Evolutionary conservation across 2,888 invertebrate species (phyloP), one percentile per base, ranked within the genome.

Genomic region (Epinotia nisella): DNA sequence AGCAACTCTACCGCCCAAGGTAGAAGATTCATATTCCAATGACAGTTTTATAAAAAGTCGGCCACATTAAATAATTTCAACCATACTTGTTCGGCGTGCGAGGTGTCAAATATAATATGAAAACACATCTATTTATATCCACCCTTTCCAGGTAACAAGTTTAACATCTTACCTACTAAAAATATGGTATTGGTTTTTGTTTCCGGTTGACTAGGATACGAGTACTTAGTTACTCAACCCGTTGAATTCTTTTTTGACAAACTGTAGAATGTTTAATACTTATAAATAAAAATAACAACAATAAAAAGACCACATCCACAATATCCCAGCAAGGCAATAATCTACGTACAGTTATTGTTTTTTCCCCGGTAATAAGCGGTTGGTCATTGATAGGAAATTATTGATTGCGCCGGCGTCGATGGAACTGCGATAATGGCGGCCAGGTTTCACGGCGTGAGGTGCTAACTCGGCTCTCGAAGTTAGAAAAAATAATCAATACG

Each of bases 341-440:
- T 56, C 56, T 66, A n/a, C 66, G 41, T 66, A 65, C 39, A 66
- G 66, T 66, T 56, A 66, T 66, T 66, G 56, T 66, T 66, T 66
- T 66, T 66, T 66, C 66, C 55, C 55, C 39, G 41, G 66, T 66
- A 66, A 66, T 66, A 66, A 66, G 66, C 66, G 55, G 66, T 41
- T 66, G 66, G 41, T 66, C 66, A 66, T 66, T 66, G 66, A 66
- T 66, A 66, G 66, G n/a, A 66, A 66, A 66, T 66, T 66, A 66
- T 66, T 66, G 66, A 56, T 56, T 66, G 66, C 66, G 56, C 66
- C 66, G 21, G 55, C 39, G 66, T 24, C 66, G 66, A 66, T 66
- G 66, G 56, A 56, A 66, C 66, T 35, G 66, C 66, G 66, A 66
- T 66, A 66, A 66, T 66, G 66, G 66, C 66, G 66, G 66, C 66